phyloP scores from a whole-genome alignment of 2,888 invertebrate species.

The Oscheius sp. region DNA sequence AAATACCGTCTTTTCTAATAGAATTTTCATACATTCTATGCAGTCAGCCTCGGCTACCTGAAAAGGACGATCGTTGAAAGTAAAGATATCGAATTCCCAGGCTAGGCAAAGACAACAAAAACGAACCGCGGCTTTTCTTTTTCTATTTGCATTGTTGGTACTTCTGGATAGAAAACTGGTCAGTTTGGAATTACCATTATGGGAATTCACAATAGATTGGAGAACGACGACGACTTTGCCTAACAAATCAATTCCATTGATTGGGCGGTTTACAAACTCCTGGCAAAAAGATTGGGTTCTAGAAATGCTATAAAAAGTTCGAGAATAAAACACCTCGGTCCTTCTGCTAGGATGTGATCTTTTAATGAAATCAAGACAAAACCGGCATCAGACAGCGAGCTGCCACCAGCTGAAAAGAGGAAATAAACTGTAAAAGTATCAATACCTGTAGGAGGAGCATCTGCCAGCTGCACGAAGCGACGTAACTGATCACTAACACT shows the following conservation, averaged over 20 bases:
- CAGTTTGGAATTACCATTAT: conserved; percentile 51
- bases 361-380: conserved; percentile 58
- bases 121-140: conserved; percentile 59
- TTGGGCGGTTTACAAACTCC: conserved; percentile 56
- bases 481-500: conserved; percentile 55
- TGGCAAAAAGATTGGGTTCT: conserved; percentile 54
- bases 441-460: conserved; percentile 50
- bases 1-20: conserved; percentile 63
- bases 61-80: not conserved
- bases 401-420: conserved; percentile 42
- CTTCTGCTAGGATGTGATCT: conserved; percentile 56
- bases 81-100: not conserved
- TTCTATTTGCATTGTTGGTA: conserved; percentile 55
- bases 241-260: conserved; percentile 58
- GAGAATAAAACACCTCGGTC: conserved; percentile 57
- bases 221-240: conserved; percentile 53
- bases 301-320: conserved; percentile 23
- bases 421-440: not conserved
- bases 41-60: conserved; percentile 67
- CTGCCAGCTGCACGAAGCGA: conserved; percentile 56
- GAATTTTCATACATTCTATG: conserved; percentile 65
- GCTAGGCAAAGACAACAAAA: not conserved
- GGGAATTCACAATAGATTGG: conserved; percentile 59
- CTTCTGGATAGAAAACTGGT: conserved; percentile 58
- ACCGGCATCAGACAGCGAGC: conserved; percentile 59